Evolutionary conservation across 2,113 vertebrate genomes (phyloP).

Genomic region (Corvus moneduloides): DNA sequence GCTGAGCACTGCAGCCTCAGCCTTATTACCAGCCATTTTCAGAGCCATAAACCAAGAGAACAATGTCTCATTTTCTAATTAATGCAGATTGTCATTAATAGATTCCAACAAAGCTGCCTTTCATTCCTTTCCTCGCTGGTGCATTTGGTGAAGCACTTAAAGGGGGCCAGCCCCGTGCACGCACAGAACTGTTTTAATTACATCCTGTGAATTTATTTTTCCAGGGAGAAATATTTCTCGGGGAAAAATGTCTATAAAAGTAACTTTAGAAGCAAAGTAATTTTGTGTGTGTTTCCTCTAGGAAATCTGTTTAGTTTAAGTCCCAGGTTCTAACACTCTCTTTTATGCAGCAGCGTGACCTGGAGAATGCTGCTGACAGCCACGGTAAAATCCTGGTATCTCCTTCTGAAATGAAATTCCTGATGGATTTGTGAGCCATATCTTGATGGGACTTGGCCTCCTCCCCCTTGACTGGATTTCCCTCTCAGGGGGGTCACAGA

Average conservation of each 20-base stretch:
- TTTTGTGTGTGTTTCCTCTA: slow-evolving; percentile 66
- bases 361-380: slow-evolving; percentile 41
- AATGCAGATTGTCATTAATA: slow-evolving; percentile 50
- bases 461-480: not conserved
- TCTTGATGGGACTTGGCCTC: not conserved
- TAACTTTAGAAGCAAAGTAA: slow-evolving; percentile 50
- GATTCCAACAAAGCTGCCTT: slow-evolving; percentile 69
- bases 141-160: slow-evolving; percentile 73
- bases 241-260: slow-evolving; percentile 68
- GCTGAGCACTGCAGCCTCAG: not conserved
- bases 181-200: slow-evolving; percentile 66
- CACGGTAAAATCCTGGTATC: not conserved
- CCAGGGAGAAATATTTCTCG: slow-evolving; percentile 70
- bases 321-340: slow-evolving; percentile 38
- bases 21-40: not conserved
- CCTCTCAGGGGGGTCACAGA: not conserved
- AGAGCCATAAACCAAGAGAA: not conserved
- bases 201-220: slow-evolving; percentile 75
- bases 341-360: not conserved
- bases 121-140: slow-evolving; percentile 49
- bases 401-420: not conserved
- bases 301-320: slow-evolving; percentile 74
- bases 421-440: not conserved
- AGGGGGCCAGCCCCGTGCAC: slow-evolving; percentile 42
- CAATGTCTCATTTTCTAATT: slow-evolving; percentile 29